These are phyloP conservation scores for Heliocidaris erythrogramma DNA, from an alignment of 35 echinoderm and acorn worm genomes.

Conservation along the genomic window DNA sequence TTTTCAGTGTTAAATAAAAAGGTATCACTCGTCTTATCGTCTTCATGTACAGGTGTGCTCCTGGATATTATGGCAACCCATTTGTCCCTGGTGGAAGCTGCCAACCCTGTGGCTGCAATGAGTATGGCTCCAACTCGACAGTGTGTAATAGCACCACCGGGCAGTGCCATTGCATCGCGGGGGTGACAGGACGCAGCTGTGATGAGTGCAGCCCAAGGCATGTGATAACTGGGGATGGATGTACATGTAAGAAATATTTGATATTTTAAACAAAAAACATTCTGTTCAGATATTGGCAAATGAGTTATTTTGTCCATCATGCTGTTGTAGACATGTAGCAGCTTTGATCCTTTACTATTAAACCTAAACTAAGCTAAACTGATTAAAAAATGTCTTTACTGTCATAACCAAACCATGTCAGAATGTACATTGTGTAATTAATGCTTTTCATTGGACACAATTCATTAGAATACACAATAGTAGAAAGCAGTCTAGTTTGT, in stretches of 20 bases:
- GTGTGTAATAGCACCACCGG: constrained; percentile 72
- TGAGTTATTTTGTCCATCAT: too few relatives aligned
- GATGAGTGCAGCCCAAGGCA: constrained; percentile 70
- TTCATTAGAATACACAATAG: too few relatives aligned
- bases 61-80: constrained; percentile 85
- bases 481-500: too few relatives aligned
- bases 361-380: too few relatives aligned
- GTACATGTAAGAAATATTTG: constrained; percentile 63
- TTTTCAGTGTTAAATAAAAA: too few relatives aligned
- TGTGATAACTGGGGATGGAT: constrained; percentile 71
- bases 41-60: constrained; percentile 72
- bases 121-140: constrained; percentile 59
- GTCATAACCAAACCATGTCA: too few relatives aligned
- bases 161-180: constrained; percentile 66
- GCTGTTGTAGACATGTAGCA: too few relatives aligned
- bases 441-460: too few relatives aligned
- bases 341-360: too few relatives aligned
- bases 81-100: constrained; percentile 57
- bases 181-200: constrained; percentile 72
- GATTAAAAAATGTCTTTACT: too few relatives aligned
- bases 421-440: too few relatives aligned
- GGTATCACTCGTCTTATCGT: not conserved
- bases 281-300: too few relatives aligned
- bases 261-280: not conserved
- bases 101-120: constrained; percentile 79